These are phyloP conservation scores for Abscondita cerata DNA, from an alignment of 2,888 invertebrate species.

Conservation along the genomic window DNA sequence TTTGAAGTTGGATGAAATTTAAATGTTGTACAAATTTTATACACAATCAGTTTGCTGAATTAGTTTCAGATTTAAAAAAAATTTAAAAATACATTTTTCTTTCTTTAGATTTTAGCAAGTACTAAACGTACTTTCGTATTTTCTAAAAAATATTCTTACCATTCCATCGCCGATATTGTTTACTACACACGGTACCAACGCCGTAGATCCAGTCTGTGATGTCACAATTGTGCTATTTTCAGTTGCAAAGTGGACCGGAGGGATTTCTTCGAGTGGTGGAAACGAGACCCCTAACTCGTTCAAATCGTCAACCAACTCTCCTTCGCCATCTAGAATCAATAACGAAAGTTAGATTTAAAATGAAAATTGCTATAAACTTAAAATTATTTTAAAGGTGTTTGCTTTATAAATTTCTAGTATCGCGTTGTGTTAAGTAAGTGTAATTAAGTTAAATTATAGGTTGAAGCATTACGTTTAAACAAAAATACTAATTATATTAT, in stretches of 20 bases:
- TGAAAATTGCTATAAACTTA: constrained; percentile 7
- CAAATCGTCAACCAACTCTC: constrained; percentile 50
- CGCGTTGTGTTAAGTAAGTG: no score
- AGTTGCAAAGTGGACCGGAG: constrained; percentile 82
- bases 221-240: constrained; percentile 82
- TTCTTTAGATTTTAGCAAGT: no score
- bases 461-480: no score
- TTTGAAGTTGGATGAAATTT: no score
- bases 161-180: constrained; percentile 87
- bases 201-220: constrained; percentile 85
- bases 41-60: no score
- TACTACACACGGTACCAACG: constrained; percentile 82
- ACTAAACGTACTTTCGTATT: no score
- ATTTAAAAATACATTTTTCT: no score
- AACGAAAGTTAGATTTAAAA: constrained; percentile 20
- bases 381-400: no score
- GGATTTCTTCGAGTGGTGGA: constrained; percentile 57
- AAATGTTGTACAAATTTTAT: no score
- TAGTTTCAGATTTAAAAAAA: background rate
- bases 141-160: constrained; percentile 69
- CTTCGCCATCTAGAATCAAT: constrained; percentile 48
- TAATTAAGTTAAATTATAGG: no score
- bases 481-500: no score
- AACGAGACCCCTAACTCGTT: constrained; percentile 57
- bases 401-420: no score